Percentiles rank a stretch among this genome's conserved stretches.
phyloP scores from a whole-genome alignment of 2,888 invertebrate genomes.

The Dusona sp. region DNA sequence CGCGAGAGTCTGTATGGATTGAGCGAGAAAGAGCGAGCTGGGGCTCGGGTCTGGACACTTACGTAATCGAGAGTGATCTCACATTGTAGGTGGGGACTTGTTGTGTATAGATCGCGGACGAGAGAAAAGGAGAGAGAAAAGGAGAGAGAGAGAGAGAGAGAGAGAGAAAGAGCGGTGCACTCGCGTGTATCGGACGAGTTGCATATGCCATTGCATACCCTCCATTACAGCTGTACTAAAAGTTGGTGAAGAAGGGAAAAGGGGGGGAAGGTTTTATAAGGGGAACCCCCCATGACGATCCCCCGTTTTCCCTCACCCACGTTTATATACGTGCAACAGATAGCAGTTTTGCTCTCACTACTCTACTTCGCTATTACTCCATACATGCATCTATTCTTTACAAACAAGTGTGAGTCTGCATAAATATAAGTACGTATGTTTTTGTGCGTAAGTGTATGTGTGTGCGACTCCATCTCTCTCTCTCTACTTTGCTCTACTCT shows the following conservation, averaged over 20 bases:
- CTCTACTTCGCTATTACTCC: constrained; percentile 48
- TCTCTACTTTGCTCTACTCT: constrained; percentile 49
- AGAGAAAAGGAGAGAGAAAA: constrained; percentile 40
- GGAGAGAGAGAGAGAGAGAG: constrained; percentile 47
- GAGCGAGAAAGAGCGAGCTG: constrained; percentile 60
- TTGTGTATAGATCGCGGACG: constrained; percentile 35
- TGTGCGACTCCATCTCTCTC: background rate
- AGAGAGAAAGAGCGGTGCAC: constrained; percentile 47
- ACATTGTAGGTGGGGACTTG: constrained; percentile 81
- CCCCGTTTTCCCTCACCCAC: constrained; percentile 23
- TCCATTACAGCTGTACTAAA: constrained; percentile 31
- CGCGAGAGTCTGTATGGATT: constrained; percentile 34
- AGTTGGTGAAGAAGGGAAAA: background rate
- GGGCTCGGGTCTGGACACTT: constrained; percentile 77
- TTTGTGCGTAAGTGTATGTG: background rate
- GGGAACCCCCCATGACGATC: constrained; percentile 47
- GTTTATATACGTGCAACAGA: constrained; percentile 25
- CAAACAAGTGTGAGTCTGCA: background rate
- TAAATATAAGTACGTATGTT: background rate
- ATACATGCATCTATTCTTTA: constrained; percentile 21
- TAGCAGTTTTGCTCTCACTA: constrained; percentile 38
- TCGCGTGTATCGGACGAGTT: constrained; percentile 57
- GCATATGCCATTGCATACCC: constrained; percentile 36
- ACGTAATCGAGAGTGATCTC: constrained; percentile 83
- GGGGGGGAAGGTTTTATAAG: constrained; percentile 22